Conservation (phyloP, 2,113 vertebrate species). For the Miniopterus natalensis region DNA sequence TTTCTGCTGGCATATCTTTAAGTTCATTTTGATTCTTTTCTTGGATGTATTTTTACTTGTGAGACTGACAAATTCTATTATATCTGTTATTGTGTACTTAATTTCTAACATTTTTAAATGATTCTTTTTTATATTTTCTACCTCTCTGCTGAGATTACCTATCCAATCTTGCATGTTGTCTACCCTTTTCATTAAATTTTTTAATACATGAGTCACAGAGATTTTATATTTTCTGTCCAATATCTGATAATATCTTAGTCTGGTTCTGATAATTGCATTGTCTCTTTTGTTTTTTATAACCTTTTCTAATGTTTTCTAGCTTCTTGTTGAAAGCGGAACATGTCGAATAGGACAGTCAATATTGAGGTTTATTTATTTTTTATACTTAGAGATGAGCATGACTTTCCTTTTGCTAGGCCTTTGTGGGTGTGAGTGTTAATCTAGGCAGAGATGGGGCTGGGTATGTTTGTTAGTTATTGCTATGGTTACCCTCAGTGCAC, state of each 20-base stretch:
- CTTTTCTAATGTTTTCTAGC: neutral
- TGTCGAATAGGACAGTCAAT: neutral
- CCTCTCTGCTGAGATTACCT: neutral
- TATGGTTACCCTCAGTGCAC: neutral
- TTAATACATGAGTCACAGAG: neutral
- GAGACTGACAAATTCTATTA: neutral
- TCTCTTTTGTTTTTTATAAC: neutral
- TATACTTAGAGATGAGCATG: neutral
- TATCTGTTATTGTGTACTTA: neutral
- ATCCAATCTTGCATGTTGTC: neutral
- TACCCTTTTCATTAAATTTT: neutral
- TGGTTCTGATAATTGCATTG: neutral
- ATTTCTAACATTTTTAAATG: neutral
- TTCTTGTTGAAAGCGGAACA: neutral
- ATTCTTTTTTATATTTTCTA: conserved; percentile 9
- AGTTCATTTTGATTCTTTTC: neutral
- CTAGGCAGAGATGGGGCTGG: neutral
- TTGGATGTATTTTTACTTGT: neutral
- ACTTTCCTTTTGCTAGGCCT: neutral
- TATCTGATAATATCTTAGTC: neutral
- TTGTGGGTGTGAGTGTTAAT: neutral
- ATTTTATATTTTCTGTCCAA: neutral
- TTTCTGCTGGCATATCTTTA: neutral
- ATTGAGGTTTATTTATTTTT: neutral
- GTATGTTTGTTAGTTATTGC: neutral